Percentiles rank a stretch among this genome's conserved stretches.
These are phyloP conservation scores for Carassius gibelio DNA, from an alignment of 2,113 vertebrate genomes.

Conservation along the genomic window DNA sequence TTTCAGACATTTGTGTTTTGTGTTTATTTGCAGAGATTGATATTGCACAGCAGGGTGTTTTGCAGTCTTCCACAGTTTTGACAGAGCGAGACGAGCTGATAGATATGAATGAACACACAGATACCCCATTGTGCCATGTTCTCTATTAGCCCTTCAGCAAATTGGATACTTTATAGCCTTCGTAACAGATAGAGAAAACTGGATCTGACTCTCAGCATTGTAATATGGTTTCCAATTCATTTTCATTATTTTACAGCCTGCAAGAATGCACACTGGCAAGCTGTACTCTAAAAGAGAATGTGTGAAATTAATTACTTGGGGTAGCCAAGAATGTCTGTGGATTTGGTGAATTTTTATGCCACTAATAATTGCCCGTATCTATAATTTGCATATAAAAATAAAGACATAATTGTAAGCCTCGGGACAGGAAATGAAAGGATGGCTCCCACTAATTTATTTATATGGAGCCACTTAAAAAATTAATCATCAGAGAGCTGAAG, in stretches of 20 bases:
- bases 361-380: constrained; percentile 47
- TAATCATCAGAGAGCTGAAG: constrained; percentile 39
- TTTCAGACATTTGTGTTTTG: background rate
- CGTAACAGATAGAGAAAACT: constrained; percentile 41
- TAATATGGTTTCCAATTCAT: constrained; percentile 53
- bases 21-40: background rate
- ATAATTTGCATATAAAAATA: constrained; percentile 59
- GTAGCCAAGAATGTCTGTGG: constrained; percentile 50
- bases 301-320: constrained; percentile 57
- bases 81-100: constrained; percentile 27
- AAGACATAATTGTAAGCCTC: constrained; percentile 54
- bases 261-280: constrained; percentile 28
- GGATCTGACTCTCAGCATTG: constrained; percentile 37
- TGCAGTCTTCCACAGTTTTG: constrained; percentile 15
- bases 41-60: constrained; percentile 15
- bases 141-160: constrained; percentile 49
- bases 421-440: constrained; percentile 39
- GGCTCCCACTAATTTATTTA: constrained; percentile 38
- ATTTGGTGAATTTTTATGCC: constrained; percentile 38
- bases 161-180: constrained; percentile 56
- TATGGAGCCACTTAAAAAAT: constrained; percentile 48
- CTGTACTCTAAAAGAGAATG: constrained; percentile 51
- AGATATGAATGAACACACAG: constrained; percentile 38
- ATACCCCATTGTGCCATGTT: constrained; percentile 48
- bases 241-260: constrained; percentile 45